phyloP scores from a whole-genome alignment of 2,113 vertebrate species.

The Gallinago undulata region DNA sequence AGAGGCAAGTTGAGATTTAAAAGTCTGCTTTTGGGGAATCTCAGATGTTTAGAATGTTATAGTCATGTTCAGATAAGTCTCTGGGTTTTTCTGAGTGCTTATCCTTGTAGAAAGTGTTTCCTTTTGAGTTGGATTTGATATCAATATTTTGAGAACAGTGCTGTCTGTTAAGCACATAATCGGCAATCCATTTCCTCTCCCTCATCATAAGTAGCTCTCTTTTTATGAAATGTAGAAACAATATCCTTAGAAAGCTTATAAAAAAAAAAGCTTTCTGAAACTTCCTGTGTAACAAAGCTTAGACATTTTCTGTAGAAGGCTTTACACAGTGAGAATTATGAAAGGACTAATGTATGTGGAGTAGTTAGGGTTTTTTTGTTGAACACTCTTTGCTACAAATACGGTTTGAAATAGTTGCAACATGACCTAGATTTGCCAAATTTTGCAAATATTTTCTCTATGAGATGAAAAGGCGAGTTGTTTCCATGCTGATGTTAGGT shows the following conservation, averaged over 20 bases:
- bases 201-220: neutral
- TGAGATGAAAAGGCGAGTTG: neutral
- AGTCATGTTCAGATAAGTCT: neutral
- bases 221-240: neutral
- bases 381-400: neutral
- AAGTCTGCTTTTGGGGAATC: neutral
- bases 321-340: neutral
- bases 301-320: neutral
- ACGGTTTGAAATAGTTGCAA: neutral
- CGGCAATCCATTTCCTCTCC: neutral
- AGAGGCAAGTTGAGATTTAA: constrained; percentile 7
- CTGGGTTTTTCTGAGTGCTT: neutral
- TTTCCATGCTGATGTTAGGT: neutral
- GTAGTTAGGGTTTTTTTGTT: neutral
- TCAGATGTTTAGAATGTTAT: neutral
- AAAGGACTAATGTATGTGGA: neutral
- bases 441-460: neutral
- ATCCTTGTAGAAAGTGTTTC: neutral
- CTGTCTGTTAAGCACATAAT: neutral
- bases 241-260: neutral
- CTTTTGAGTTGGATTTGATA: neutral
- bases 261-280: neutral
- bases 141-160: neutral
- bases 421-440: neutral
- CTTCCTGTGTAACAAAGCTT: neutral